These are phyloP conservation scores for Crenuchus spilurus DNA, from an alignment of 2,797 vertebrate species.

Conservation along the genomic window DNA sequence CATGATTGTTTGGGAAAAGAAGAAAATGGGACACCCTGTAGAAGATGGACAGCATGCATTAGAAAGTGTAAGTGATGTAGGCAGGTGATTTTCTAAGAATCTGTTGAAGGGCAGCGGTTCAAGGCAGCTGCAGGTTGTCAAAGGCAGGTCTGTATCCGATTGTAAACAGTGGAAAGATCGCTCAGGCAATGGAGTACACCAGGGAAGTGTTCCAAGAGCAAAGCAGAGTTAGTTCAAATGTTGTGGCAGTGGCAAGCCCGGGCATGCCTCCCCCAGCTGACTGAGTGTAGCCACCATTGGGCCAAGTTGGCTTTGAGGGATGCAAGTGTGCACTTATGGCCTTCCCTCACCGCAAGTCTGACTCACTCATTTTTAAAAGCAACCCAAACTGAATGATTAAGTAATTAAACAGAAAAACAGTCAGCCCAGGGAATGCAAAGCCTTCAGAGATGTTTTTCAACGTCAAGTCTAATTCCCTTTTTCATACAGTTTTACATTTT, in stretches of 20 bases:
- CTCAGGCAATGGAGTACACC: conserved; percentile 49
- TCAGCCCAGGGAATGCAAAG: conserved; percentile 12
- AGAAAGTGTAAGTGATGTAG: conserved; percentile 3
- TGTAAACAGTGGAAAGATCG: conserved; percentile 59
- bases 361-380: conserved; percentile 47
- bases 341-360: conserved; percentile 23
- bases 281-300: conserved; percentile 36
- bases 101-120: conserved; percentile 25
- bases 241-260: conserved; percentile 46
- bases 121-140: conserved; percentile 50
- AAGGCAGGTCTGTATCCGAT: conserved; percentile 49
- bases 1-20: too few species aligned
- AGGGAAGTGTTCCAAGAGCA: conserved; percentile 48
- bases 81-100: conserved; percentile 44
- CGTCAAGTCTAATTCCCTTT: conserved; percentile 33
- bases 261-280: conserved; percentile 56
- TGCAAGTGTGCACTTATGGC: conserved; percentile 42
- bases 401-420: conserved; percentile 49
- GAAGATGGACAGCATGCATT: conserved; percentile 30
- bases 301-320: conserved; percentile 46
- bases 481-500: conserved; percentile 14
- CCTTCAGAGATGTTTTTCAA: conserved; percentile 43
- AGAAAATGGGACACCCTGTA: too few species aligned
- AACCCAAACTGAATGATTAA: conserved; percentile 44
- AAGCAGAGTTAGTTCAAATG: conserved; percentile 43